Evolutionary conservation across 2,113 vertebrate species (phyloP).

Genomic region (Rafetus swinhoei): DNA sequence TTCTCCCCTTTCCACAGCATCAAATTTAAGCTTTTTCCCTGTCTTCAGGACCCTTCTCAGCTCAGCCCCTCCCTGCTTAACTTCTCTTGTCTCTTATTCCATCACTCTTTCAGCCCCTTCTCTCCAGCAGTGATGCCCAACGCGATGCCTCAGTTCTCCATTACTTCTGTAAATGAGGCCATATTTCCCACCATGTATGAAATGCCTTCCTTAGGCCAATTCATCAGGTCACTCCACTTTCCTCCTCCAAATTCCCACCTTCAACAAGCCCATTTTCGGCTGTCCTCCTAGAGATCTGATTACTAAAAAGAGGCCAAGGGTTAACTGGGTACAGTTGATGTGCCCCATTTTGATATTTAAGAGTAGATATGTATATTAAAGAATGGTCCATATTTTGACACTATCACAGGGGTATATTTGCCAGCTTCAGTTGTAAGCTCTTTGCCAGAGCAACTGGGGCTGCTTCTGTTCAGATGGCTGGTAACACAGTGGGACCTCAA

Average conservation of each 20-base stretch:
- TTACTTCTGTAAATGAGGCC: background rate
- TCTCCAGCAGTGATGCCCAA: background rate
- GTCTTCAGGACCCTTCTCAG: background rate
- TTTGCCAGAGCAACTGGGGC: background rate
- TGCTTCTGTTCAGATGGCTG: background rate
- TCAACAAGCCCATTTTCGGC: no score
- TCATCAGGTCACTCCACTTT: background rate
- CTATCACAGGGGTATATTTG: background rate
- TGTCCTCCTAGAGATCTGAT: background rate
- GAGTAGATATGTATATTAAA: background rate
- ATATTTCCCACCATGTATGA: background rate
- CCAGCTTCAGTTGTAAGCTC: background rate
- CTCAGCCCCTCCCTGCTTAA: background rate
- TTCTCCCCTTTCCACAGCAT: background rate
- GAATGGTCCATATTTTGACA: background rate
- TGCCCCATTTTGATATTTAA: background rate
- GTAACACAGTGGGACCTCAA: background rate
- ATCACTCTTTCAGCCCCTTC: background rate
- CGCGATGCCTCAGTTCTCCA: background rate
- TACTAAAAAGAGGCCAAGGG: background rate
- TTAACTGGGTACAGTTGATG: background rate
- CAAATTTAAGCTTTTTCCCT: background rate
- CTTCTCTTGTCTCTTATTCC: background rate
- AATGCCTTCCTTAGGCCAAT: background rate
- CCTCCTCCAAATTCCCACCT: background rate